Evolutionary conservation across 2,113 vertebrate species (phyloP).

Genomic region (Stomatorhinus ivindoensis): DNA sequence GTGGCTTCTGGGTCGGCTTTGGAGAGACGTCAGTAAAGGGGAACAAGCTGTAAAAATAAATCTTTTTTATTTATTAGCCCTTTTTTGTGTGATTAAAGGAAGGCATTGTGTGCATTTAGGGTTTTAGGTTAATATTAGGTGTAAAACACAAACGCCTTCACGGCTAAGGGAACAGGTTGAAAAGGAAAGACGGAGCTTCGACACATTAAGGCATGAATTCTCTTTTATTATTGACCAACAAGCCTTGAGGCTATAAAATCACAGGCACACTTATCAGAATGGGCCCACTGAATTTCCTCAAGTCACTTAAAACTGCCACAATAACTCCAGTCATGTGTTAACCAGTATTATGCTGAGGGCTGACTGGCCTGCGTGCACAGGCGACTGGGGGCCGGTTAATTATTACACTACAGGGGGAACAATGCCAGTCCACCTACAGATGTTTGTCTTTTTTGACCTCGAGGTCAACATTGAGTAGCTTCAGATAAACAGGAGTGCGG

Average conservation of each 20-base stretch:
- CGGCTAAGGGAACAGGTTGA: not conserved
- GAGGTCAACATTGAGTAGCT: constrained; percentile 20
- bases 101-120: not conserved
- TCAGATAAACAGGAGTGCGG: constrained; percentile 1
- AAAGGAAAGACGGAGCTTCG: not conserved
- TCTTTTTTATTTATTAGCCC: not conserved
- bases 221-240: not conserved
- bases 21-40: not conserved
- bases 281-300: not conserved
- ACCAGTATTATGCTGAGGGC: constrained; percentile 13
- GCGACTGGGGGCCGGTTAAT: constrained; percentile 17
- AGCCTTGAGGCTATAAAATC: not conserved
- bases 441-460: constrained; percentile 22
- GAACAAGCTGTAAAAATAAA: not conserved
- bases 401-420: constrained; percentile 16
- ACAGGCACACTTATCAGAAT: constrained; percentile 16
- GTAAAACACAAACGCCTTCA: not conserved
- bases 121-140: not conserved
- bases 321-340: constrained; percentile 25
- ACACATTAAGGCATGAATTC: not conserved
- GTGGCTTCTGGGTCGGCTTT: not conserved
- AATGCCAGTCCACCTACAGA: constrained; percentile 11
- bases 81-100: not conserved
- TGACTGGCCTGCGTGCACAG: not conserved
- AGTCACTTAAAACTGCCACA: constrained; percentile 15